Evolutionary conservation across 2,113 vertebrate species (phyloP), one percentile per base, ranked within the genome.

Genomic region (Hippoglossus stenolepis): DNA sequence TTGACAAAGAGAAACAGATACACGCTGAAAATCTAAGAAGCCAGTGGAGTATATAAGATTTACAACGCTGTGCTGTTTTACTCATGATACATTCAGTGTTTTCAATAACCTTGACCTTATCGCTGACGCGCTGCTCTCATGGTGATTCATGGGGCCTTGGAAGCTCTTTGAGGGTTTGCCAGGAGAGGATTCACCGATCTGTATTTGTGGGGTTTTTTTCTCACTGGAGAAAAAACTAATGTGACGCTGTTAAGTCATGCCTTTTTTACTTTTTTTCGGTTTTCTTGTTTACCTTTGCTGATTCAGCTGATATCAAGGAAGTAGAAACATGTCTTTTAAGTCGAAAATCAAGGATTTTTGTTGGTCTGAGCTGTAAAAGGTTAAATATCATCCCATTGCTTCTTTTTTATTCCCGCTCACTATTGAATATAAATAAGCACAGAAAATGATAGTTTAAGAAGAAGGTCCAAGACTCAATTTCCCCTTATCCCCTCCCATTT

Each of bases 101-200:
- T 91, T 90, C 90, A 91, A 92, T 90, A 90, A 91, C 87, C 84
- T 89, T 91, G 87, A 92, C 90, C 89, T 91, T 85, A 87, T 83
- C 87, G 75, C 84, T 79, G 91, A 92, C 86, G 85, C 83, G 85
- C 84, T 21, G 76, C 84, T 73, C 57, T 57, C 64, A 82, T 88
- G 80, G 87, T 86, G 86, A 90, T 92, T 87, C 89, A 88, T 89
- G 83, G 87, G 83, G 72, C 81, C 89, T 83, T 88, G 84, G 82
- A 70, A 83, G 84, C 87, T 85, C 78, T 80, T 72, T 82, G 87
- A 90, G 83, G 91, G 90, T 88, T 87, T 88, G 87, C 82, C 90
- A 83, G 87, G 89, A 92, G 91, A 91, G 82, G 84, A 78, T 94
- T 89, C 90, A 89, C 86, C 84, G 75, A 91, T 85, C 86, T 90